Base-by-base conservation (phyloP, 2,888 invertebrate species). In the Drosophila multiciliata region DNA sequence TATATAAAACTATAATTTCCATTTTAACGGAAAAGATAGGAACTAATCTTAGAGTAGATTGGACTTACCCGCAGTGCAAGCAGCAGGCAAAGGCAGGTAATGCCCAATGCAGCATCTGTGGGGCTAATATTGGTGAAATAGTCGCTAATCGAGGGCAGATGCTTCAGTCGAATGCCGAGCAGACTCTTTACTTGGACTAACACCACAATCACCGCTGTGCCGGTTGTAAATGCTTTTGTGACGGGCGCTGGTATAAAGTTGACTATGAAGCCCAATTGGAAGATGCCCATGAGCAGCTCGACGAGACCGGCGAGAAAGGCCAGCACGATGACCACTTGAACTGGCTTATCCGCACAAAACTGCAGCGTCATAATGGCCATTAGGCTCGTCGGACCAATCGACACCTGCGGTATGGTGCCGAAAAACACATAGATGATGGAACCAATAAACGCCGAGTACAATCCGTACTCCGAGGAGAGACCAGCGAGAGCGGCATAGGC, bases 371-470 rank as follows among this genome's bases (percentile, higher is more conserved):
- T 94, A 60, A 99, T 94, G 40, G 98, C 96, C 97, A 98, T 97
- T 71, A 99, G 95, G 83, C 98, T 98, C 0, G 98, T 98, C 0
- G 99, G 98, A n/a, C 99, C 97, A 78, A 97, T 97, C 0, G 97
- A 97, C 3, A 97, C 97, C 93, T 97, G 96, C 91, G 96, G 96
- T 78, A 97, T 96, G 1, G 98, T 97, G 48, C 99, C 99, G 86
- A 99, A 96, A 83, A 97, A 92, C 62, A 96, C 87, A 93, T 99
- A 99, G 62, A 98, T 94, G 86, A 98, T 96, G 61, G 97, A 96
- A n/a, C 96, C 97, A 92, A 98, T 95, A 92, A 98, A 98, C 0
- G 98, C 96, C 2, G 98, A 97, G 93, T 99, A 99, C 29, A 99
- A 94, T 0, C 99, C 99, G 93, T 97, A 98, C 95, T 98, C 97